Evolutionary conservation across 2,113 vertebrate genomes (phyloP).

Genomic region (Phoenicopterus ruber): DNA sequence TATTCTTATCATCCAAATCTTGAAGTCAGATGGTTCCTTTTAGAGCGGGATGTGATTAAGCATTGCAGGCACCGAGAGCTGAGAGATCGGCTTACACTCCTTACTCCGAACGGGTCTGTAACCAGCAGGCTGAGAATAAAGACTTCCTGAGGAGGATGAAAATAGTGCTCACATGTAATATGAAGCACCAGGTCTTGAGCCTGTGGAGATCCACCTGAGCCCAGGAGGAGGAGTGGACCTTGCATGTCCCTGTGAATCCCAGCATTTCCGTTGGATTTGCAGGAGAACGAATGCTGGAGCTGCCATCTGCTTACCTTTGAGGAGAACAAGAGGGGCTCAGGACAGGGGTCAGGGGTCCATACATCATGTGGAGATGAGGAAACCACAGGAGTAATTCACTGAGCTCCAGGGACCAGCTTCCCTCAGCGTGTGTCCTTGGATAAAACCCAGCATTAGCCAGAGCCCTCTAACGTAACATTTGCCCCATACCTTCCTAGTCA

Average conservation of each 20-base stretch:
- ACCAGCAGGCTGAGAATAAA: background rate
- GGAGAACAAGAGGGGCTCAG: background rate
- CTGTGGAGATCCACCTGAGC: background rate
- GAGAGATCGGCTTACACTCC: conserved; percentile 5
- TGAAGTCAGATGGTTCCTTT: conserved; percentile 51
- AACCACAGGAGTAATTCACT: background rate
- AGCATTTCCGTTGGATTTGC: background rate
- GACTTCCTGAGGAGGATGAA: conserved; percentile 3
- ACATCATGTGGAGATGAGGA: background rate
- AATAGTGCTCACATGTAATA: background rate
- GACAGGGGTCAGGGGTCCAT: background rate
- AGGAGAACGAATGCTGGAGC: background rate
- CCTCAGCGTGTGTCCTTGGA: background rate
- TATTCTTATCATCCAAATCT: conserved; percentile 53
- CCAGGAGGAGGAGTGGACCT: background rate
- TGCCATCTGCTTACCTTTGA: background rate
- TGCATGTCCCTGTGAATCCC: background rate
- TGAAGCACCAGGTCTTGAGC: background rate
- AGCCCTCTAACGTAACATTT: background rate
- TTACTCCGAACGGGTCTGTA: background rate
- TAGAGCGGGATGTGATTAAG: conserved; percentile 42
- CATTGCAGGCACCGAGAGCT: background rate
- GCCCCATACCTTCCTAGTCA: rapidly evolving
- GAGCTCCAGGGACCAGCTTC: background rate
- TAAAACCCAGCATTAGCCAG: background rate